A percentile compares a stretch with the other conserved stretches of the same genome.
These are phyloP conservation scores for Speoplatyrhinus poulsoni DNA, from an alignment of 2,113 vertebrate species.

Conservation along the genomic window DNA sequence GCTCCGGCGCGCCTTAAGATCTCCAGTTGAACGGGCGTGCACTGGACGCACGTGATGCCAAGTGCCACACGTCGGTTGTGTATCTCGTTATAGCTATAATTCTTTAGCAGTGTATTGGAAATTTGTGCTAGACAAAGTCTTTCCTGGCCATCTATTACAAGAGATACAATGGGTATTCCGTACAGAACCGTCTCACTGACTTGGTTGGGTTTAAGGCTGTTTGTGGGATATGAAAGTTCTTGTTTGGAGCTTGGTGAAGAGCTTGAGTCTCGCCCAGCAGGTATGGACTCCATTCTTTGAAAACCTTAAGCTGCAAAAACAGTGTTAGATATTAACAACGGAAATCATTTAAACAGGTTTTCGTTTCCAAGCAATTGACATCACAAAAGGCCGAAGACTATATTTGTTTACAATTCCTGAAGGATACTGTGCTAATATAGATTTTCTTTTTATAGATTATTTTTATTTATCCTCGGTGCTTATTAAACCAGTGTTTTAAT, in stretches of 20 bases:
- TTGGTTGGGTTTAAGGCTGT: constrained; percentile 92
- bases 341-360: not conserved
- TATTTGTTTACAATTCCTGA: not conserved
- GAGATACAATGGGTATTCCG: constrained; percentile 92
- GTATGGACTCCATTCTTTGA: constrained; percentile 91
- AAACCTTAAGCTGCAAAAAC: constrained; percentile 61
- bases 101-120: constrained; percentile 89
- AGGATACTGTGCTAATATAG: not conserved
- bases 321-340: constrained; percentile 7
- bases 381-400: not conserved
- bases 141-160: constrained; percentile 94
- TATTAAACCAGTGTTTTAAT: no score
- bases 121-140: constrained; percentile 91
- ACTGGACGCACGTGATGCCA: constrained; percentile 92
- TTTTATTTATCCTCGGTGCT: no score
- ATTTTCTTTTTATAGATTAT: not conserved
- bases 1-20: constrained; percentile 88
- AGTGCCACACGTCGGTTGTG: constrained; percentile 92
- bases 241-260: constrained; percentile 91
- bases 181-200: constrained; percentile 94
- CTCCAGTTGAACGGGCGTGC: constrained; percentile 91
- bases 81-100: constrained; percentile 93
- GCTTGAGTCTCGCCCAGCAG: constrained; percentile 87
- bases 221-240: constrained; percentile 84
- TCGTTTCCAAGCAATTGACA: not conserved